Evolutionary conservation across 2,888 invertebrate species (phyloP).

Genomic region (Chymomyza fuscimana): DNA sequence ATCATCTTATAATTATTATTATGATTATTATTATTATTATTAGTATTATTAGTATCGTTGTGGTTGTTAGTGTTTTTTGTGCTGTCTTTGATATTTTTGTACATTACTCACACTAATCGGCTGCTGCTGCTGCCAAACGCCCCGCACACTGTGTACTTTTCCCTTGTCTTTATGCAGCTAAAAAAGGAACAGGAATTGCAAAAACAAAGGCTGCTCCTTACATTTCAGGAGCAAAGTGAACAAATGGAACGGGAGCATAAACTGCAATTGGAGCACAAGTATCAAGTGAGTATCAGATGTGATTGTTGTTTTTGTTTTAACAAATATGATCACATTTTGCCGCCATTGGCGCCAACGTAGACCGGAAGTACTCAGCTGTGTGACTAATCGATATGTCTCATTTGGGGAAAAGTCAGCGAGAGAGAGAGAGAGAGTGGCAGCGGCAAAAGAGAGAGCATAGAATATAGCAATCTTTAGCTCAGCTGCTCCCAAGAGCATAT

Average conservation of each 20-base stretch:
- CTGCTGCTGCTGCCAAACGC: constrained; percentile 3
- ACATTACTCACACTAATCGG: constrained; percentile 10
- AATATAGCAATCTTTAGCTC: too few relatives aligned
- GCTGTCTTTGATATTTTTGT: constrained; percentile 19
- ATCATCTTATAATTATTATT: constrained; percentile 3
- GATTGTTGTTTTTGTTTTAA: background rate
- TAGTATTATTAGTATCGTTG: constrained; percentile 5
- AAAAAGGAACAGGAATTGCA: constrained; percentile 96
- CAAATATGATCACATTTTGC: constrained; percentile 38
- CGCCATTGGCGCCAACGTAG: constrained; percentile 40
- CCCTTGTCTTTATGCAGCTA: constrained; percentile 83
- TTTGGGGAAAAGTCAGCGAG: background rate
- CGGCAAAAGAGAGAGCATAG: too few relatives aligned
- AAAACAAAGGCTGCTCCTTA: constrained; percentile 93
- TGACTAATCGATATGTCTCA: constrained; percentile 30
- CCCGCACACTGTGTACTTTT: constrained; percentile 6
- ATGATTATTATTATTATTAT: background rate
- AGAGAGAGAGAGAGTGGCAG: too few relatives aligned
- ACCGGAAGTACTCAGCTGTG: constrained; percentile 55
- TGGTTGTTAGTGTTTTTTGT: constrained; percentile 7
- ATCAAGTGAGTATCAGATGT: constrained; percentile 84
- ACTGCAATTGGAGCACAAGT: constrained; percentile 92
- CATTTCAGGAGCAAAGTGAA: constrained; percentile 94
- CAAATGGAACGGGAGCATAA: constrained; percentile 94
- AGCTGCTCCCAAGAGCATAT: constrained; percentile 27